Conservation (phyloP, 2,797 vertebrate species). For the Dermochelys coriacea region DNA sequence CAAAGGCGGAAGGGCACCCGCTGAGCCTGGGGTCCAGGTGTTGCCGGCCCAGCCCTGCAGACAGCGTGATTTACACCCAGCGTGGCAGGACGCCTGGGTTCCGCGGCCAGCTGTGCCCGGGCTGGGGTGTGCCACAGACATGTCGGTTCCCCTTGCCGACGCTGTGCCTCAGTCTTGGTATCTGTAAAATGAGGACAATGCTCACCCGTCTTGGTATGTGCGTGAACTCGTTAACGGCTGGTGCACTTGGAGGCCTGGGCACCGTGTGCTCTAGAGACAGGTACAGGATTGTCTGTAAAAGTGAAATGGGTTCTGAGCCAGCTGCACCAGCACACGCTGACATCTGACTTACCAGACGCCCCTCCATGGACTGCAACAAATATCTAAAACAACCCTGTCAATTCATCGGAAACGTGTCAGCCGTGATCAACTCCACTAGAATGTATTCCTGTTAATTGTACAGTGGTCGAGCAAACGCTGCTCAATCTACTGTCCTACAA, state of each 20-base stretch:
- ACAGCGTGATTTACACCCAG: no score
- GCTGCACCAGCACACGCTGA: neutral
- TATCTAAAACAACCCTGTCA: neutral
- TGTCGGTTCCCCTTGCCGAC: no score
- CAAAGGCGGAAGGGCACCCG: no score
- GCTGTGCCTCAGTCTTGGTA: neutral
- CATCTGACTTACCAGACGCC: neutral
- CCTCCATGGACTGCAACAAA: neutral
- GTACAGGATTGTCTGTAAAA: neutral
- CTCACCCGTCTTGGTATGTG: no score
- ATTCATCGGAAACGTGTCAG: neutral
- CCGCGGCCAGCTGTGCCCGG: no score
- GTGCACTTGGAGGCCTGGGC: no score
- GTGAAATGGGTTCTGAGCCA: neutral
- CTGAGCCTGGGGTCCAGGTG: no score
- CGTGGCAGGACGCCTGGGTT: neutral
- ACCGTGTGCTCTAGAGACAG: accelerated
- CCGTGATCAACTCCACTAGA: neutral
- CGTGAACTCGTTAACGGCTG: no score
- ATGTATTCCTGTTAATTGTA: neutral
- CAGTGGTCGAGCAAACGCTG: neutral
- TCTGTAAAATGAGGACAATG: neutral
- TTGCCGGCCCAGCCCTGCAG: no score
- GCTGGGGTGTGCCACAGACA: no score
- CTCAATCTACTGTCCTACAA: neutral